phyloP scores from a whole-genome alignment of 2,113 vertebrate genomes.

The Alethe castanea region DNA sequence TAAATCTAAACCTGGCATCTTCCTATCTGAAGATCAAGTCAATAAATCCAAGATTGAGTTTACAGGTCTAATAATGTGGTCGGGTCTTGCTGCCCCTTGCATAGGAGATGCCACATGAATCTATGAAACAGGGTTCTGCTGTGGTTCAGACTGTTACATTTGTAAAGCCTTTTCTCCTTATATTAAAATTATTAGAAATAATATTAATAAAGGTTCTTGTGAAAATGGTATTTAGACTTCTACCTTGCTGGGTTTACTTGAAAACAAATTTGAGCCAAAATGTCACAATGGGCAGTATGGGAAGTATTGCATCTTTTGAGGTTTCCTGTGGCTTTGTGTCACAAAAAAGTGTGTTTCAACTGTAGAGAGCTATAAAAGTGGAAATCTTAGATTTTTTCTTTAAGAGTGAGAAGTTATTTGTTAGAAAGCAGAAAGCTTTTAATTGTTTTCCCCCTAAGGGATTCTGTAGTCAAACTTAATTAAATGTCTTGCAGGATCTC shows the following conservation, averaged over 20 bases:
- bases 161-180: neutral
- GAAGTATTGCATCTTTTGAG: neutral
- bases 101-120: neutral
- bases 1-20: constrained; percentile 10
- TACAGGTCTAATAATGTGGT: neutral
- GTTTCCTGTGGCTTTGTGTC: neutral
- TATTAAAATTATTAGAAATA: neutral
- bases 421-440: constrained; percentile 39
- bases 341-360: neutral
- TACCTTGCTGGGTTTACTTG: neutral
- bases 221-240: constrained; percentile 9
- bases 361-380: neutral
- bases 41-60: neutral
- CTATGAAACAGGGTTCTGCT: neutral
- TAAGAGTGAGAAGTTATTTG: neutral
- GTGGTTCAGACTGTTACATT: neutral
- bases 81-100: neutral
- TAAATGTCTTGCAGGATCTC: neutral
- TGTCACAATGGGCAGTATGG: neutral
- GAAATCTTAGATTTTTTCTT: neutral
- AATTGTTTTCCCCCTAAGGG: neutral
- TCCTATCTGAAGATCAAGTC: neutral
- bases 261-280: neutral
- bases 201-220: constrained; percentile 2
- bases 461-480: neutral